Evolutionary conservation across 2,113 vertebrate species (phyloP).

Genomic region (Sinocyclocheilus anophthalmus): DNA sequence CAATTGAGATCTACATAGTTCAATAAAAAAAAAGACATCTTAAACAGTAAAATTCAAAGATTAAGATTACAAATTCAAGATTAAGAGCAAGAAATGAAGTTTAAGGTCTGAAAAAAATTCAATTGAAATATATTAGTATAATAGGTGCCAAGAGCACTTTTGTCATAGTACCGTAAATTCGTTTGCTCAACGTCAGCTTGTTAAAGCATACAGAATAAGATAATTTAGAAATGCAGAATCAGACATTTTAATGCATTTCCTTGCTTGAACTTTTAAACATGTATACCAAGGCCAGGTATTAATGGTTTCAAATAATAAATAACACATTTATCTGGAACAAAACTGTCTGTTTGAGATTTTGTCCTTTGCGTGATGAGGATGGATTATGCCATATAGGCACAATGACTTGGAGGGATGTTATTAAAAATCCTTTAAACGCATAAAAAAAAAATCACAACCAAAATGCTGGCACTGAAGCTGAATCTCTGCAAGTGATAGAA

Average conservation of each 20-base stretch:
- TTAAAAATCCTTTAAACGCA: slow-evolving; percentile 26
- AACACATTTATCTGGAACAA: slow-evolving; percentile 32
- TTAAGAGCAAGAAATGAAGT: neutral
- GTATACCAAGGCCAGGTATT: slow-evolving; percentile 23
- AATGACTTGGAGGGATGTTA: slow-evolving; percentile 20
- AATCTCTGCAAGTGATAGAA: slow-evolving; percentile 67
- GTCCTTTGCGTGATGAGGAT: slow-evolving; percentile 29
- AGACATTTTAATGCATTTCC: slow-evolving; percentile 11
- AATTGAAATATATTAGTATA: neutral
- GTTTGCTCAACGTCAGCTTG: slow-evolving; percentile 15
- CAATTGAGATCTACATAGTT: slow-evolving; percentile 18
- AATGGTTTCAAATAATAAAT: slow-evolving; percentile 53
- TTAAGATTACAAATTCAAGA: neutral
- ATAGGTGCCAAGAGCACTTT: slow-evolving; percentile 29
- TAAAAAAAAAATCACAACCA: slow-evolving; percentile 40
- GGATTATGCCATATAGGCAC: slow-evolving; percentile 33
- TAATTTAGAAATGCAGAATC: slow-evolving; percentile 19
- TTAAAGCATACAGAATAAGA: neutral
- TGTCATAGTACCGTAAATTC: slow-evolving; percentile 42
- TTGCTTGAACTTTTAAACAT: slow-evolving; percentile 27
- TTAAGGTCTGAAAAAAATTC: neutral
- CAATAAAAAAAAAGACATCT: slow-evolving; percentile 43
- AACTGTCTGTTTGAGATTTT: neutral
- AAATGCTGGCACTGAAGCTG: slow-evolving; percentile 35
- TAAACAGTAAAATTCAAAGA: slow-evolving; percentile 31